A percentile compares a stretch with the other conserved stretches of the same genome.
phyloP scores from a whole-genome alignment of 2,113 vertebrate species.

The Sialia sialis region DNA sequence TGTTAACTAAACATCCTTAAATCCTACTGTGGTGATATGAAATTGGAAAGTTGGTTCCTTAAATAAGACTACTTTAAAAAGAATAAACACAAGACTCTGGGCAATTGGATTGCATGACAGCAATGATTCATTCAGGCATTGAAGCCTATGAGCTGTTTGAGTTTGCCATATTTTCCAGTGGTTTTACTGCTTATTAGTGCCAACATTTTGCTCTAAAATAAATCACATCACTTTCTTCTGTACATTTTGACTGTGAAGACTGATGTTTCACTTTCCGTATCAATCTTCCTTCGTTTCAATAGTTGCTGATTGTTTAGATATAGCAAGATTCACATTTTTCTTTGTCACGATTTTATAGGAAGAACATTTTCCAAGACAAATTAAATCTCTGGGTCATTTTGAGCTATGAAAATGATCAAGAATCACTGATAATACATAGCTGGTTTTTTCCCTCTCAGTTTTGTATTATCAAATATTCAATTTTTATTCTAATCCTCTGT shows the following conservation, averaged over 20 bases:
- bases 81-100: neutral
- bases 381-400: neutral
- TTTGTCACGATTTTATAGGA: neutral
- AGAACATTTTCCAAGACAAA: neutral
- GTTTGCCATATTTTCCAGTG: neutral
- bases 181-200: neutral
- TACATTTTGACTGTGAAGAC: neutral
- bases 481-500: neutral
- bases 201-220: neutral
- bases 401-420: neutral
- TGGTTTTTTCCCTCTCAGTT: neutral
- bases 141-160: neutral
- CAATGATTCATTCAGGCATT: neutral
- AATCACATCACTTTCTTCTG: neutral
- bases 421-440: neutral
- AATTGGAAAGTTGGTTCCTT: neutral
- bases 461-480: neutral
- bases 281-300: neutral
- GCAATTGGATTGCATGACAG: neutral
- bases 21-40: neutral
- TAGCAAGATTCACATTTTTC: neutral
- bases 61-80: neutral
- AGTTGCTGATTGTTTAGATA: neutral
- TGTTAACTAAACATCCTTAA: neutral
- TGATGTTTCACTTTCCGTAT: neutral